Conservation (phyloP, 1,140 invertebrate species). For the Babylonia areolata region DNA sequence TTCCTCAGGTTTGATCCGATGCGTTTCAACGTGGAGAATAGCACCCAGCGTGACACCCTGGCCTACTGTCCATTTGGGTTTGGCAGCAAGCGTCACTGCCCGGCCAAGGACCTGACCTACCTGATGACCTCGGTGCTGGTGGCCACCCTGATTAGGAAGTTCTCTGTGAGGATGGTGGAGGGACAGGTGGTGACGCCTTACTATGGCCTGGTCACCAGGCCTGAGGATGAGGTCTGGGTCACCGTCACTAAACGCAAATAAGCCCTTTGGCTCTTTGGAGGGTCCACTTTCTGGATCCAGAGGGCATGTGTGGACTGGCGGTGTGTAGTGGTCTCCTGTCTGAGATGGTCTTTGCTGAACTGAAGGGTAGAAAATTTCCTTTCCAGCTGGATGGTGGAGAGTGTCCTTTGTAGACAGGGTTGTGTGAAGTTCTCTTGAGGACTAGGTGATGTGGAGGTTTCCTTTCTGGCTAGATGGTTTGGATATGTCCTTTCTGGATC, state of each 20-base stretch:
- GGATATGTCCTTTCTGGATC: no score
- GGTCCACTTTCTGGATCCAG: no score
- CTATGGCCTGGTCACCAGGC: slow-evolving; percentile 69
- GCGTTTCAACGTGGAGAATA: slow-evolving; percentile 64
- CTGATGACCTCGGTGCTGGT: slow-evolving; percentile 54
- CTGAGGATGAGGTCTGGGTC: slow-evolving; percentile 72
- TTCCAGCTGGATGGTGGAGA: no score
- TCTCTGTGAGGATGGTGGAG: slow-evolving; percentile 62
- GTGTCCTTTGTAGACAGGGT: no score
- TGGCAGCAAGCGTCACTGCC: slow-evolving; percentile 71
- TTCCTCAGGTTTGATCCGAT: slow-evolving; percentile 72
- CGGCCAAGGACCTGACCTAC: slow-evolving; percentile 64
- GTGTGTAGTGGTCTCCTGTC: no score
- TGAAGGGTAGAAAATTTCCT: no score
- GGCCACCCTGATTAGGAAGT: slow-evolving; percentile 55
- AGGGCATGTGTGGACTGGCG: no score
- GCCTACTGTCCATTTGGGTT: slow-evolving; percentile 72
- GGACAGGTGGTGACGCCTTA: slow-evolving; percentile 66
- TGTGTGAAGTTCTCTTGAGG: no score
- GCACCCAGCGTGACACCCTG: slow-evolving; percentile 51
- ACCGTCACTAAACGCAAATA: slow-evolving; percentile 55
- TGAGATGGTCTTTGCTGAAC: no score
- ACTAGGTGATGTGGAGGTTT: no score
- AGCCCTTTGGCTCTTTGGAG: no score
- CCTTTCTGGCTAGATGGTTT: no score